Base-by-base conservation (phyloP, 1,140 invertebrate species). In the Centruroides vittatus region DNA sequence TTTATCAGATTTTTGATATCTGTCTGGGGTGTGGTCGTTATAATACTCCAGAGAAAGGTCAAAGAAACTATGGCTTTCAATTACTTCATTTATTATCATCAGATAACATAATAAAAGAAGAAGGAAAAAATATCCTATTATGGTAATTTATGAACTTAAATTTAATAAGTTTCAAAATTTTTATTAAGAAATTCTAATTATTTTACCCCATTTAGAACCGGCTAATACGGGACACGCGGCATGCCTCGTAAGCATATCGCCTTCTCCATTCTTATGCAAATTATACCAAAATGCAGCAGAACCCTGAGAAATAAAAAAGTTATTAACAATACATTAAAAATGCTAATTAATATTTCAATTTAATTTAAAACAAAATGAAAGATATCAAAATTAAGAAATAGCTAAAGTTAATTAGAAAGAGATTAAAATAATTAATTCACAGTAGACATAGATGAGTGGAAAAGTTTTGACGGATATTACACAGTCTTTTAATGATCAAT, bases 171-270 rank as follows among this genome's bases (percentile, higher is more conserved):
- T 34, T 51, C 49, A 62, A 61, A 53, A 59, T 65, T 55, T 60
- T 35, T 35, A 34, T 61, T 36, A 13, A 47, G 53, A 36, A 56
- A 11, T 61, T 35, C 23, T 5, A 47, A 41, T 41, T 41, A 41
- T 41, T 41, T 69, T 72, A 76, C 75, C 74, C 78, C 78, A 79
- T 72, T 79, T 79, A 47, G 71, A 72, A 8, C 78, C 78, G 35
- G 72, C 64, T 35, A 79, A 62, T 0, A 79, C 78, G 5, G 78
- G 78, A 68, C 78, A 79, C 11, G 74, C 78, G 0, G 73, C 78
- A 67, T 79, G 78, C 47, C 72, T 56, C n/a, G 78, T 80, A 6
- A 67, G 65, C 41, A 66, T 64, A 64, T 79, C 75, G 5, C 74
- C 75, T 55, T 72, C 66, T 4, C 76, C 77, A 65, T 71, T 75